Conservation (phyloP, 2,888 invertebrate genomes). For the Bembecia ichneumoniformis region DNA sequence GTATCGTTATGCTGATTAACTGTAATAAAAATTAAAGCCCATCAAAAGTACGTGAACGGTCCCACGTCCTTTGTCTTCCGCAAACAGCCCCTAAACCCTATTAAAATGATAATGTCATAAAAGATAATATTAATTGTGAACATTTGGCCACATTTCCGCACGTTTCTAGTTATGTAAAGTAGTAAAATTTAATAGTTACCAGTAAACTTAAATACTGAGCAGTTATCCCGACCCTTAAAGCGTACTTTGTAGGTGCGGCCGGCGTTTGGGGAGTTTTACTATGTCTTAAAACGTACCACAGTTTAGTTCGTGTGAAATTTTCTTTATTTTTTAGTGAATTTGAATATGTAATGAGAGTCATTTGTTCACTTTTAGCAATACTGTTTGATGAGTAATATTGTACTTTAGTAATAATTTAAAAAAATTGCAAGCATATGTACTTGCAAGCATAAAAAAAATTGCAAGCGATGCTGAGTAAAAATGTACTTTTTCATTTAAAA, state of each 20-base stretch:
- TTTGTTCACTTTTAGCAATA: too few species aligned
- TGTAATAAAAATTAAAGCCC: not conserved
- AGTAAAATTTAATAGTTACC: slow-evolving; percentile 15
- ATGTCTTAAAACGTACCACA: not conserved
- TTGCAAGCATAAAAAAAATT: too few species aligned
- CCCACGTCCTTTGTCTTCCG: not conserved
- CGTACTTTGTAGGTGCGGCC: not conserved
- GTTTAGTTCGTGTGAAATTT: too few species aligned
- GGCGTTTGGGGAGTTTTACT: not conserved
- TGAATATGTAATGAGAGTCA: too few species aligned
- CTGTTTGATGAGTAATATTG: too few species aligned
- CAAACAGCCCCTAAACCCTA: slow-evolving; percentile 15
- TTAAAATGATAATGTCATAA: slow-evolving; percentile 26
- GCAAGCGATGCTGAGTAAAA: too few species aligned
- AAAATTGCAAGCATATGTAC: too few species aligned
- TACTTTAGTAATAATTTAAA: too few species aligned
- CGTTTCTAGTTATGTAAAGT: slow-evolving; percentile 1
- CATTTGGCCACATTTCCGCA: slow-evolving; percentile 16
- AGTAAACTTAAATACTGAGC: slow-evolving; percentile 11
- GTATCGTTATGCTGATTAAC: too few species aligned
- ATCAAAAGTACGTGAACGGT: not conserved
- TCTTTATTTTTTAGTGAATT: too few species aligned
- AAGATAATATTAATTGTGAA: slow-evolving; percentile 32
- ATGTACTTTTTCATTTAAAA: too few species aligned
- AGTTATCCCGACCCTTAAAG: slow-evolving; percentile 9